Evolutionary conservation across 1,140 invertebrate genomes (phyloP), one percentile per base, ranked within the genome.

Genomic region (Lycorma delicatula): DNA sequence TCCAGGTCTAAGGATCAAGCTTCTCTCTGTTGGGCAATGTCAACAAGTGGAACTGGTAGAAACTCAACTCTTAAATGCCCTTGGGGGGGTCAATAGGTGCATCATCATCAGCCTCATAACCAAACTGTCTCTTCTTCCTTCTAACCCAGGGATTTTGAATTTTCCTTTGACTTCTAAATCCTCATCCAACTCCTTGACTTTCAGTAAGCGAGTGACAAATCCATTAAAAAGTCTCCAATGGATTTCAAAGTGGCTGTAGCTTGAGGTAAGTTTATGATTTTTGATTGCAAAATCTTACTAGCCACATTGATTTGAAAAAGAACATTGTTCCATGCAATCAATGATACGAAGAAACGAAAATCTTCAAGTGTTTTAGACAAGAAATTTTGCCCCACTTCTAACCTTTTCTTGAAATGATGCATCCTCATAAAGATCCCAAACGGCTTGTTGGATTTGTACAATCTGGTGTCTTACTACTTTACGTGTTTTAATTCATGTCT

Each of bases 51-150:
- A 18, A 46, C n/a, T n/a, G n/a, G 16, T 16, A 46, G 41, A 46
- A 46, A 46, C 41, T 46, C 41, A 46, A 46, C 7, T 46, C 26
- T 49, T n/a, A 16, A 23, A n/a, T n/a, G n/a, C n/a, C n/a, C n/a
- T n/a, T n/a, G n/a, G n/a, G n/a, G n/a, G n/a, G n/a, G n/a, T n/a
- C n/a, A n/a, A n/a, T n/a, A n/a, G n/a, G n/a, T n/a, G n/a, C n/a
- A n/a, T n/a, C n/a, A n/a, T n/a, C 6, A 66, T 66, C 48, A 54
- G 66, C 11, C 61, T 56, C 25, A 41, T 47, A 3, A 66, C 64
- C 4, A 38, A 34, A n/a, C n/a, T n/a, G n/a, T n/a, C n/a, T n/a
- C n/a, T n/a, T n/a, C n/a, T n/a, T n/a, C n/a, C n/a, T n/a, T n/a
- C n/a, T n/a, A n/a, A n/a, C n/a, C n/a, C n/a, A n/a, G n/a, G n/a